These are phyloP conservation scores for Syngnathus rostellatus DNA, from an alignment of 2,797 vertebrate genomes.

Conservation along the genomic window DNA sequence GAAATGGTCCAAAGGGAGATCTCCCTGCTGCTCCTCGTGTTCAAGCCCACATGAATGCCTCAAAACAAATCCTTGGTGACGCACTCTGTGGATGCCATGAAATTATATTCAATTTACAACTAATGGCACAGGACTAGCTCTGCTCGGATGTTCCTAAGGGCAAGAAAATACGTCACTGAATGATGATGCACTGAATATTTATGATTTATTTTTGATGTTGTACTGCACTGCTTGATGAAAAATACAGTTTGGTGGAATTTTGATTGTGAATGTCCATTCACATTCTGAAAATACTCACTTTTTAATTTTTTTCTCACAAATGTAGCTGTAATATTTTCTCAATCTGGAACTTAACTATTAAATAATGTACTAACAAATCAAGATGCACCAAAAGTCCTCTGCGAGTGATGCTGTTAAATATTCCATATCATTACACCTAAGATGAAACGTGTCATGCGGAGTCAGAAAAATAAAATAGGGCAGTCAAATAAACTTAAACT, in stretches of 20 bases:
- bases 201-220: slow-evolving; percentile 24
- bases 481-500: slow-evolving; percentile 18
- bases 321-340: neutral
- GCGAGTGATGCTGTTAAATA: slow-evolving; percentile 28
- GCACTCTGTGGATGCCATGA: slow-evolving; percentile 61
- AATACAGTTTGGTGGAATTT: slow-evolving; percentile 19
- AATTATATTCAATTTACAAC: slow-evolving; percentile 60
- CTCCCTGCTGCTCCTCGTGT: slow-evolving; percentile 69
- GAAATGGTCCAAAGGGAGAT: slow-evolving; percentile 75
- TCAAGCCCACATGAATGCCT: slow-evolving; percentile 56
- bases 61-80: slow-evolving; percentile 62
- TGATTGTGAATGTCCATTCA: neutral
- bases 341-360: neutral
- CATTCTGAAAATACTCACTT: neutral
- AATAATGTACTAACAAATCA: neutral
- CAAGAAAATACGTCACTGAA: slow-evolving; percentile 49
- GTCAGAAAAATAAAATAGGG: slow-evolving; percentile 19
- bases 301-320: neutral
- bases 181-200: slow-evolving; percentile 56
- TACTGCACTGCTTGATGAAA: neutral
- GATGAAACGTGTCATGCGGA: slow-evolving; percentile 12
- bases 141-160: slow-evolving; percentile 55
- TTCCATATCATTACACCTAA: slow-evolving; percentile 25
- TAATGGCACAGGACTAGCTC: slow-evolving; percentile 59
- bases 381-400: slow-evolving; percentile 20